Evolutionary conservation across 2,113 vertebrate species (phyloP), one percentile per base, ranked within the genome.

Genomic region (Dasyornis broadbenti): DNA sequence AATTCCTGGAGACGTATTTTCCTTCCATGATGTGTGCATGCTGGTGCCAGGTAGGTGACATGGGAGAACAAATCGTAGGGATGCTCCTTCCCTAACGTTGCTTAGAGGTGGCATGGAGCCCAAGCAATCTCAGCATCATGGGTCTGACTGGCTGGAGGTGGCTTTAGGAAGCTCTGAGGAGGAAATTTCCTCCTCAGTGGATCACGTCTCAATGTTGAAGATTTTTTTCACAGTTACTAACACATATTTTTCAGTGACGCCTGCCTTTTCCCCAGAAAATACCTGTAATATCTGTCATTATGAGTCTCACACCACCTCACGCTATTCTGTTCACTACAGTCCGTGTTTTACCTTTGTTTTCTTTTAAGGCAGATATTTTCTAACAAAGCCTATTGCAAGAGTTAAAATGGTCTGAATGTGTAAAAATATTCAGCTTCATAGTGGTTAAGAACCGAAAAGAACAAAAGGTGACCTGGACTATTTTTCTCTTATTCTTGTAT

Each of bases 71-170:
- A 64, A 72, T 13, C 31, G 68, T 35, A 21, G 9, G 33, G 15
- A 42, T 44, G 4, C 9, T 44, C 8, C 5, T 53, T 85, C 45
- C 24, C 22, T 57, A 8, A 57, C 3, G 2, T 0, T 2, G 13
- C 6, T 1, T 2, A 6, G 17, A 83, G 33, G 1, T 15, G 50
- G 3, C 10, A 45, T 9, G 26, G 26, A 70, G 6, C 28, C 27
- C 1, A 1, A 4, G 7, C 8, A 60, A 7, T 13, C 20, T 28
- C 60, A 73, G 0, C 2, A 6, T 70, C 14, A 28, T n/a, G n/a
- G n/a, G n/a, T n/a, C n/a, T n/a, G n/a, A n/a, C n/a, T n/a, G n/a
- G n/a, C n/a, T n/a, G n/a, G n/a, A n/a, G 28, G 6, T 7, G 27
- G 7, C 13, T 12, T 18, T 1, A 1, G 21, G 23, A 7, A 64